Evolutionary conservation across 2,888 invertebrate genomes (phyloP).

Genomic region (Kryphioiulus occultus): DNA sequence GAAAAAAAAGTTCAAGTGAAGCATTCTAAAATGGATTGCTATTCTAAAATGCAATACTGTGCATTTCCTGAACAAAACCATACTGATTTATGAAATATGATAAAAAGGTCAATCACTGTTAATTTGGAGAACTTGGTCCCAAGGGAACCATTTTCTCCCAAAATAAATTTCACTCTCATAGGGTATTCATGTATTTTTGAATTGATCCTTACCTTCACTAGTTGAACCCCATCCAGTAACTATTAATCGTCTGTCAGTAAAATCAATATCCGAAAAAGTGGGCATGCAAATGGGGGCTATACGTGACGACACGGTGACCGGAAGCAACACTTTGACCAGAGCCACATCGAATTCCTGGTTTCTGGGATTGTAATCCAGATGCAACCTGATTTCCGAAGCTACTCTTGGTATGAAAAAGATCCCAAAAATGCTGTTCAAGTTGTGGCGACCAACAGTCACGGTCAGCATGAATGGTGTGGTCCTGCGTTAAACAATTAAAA

Average conservation of each 20-base stretch:
- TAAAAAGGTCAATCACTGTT: no score
- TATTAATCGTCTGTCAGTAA: constrained; percentile 33
- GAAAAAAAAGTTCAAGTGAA: no score
- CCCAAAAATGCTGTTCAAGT: constrained; percentile 44
- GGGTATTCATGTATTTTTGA: not conserved
- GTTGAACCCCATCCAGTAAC: constrained; percentile 49
- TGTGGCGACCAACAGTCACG: constrained; percentile 39
- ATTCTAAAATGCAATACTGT: no score
- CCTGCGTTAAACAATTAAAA: not conserved
- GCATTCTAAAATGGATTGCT: no score
- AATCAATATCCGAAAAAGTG: not conserved
- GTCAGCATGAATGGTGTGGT: not conserved
- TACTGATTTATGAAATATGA: no score
- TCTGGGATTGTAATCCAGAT: constrained; percentile 47
- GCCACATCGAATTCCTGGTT: constrained; percentile 44
- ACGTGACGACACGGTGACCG: not conserved
- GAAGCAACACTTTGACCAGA: constrained; percentile 36
- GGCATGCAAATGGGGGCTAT: constrained; percentile 47
- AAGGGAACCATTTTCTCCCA: no score
- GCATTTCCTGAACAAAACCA: no score
- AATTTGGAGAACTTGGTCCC: no score
- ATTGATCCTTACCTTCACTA: constrained; percentile 35
- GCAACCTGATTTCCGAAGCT: not conserved
- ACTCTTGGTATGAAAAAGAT: constrained; percentile 15
- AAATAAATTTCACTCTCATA: not conserved